Evolutionary conservation across 1,140 invertebrate species (phyloP), one percentile per base, ranked within the genome.

Genomic region (Hestina assimilis): DNA sequence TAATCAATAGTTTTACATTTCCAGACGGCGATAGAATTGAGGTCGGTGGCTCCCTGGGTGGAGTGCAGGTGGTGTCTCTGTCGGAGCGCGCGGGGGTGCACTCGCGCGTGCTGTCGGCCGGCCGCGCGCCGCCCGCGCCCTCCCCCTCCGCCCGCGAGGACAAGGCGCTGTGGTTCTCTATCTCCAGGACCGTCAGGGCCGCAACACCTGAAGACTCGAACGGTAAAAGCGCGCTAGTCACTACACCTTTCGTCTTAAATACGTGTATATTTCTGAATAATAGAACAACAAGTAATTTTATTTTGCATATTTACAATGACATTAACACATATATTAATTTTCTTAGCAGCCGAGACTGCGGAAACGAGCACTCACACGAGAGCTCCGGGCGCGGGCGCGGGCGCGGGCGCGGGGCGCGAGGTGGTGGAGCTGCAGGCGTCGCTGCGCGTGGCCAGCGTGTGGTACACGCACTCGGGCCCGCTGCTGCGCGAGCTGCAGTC

Each of bases 391-490:
- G 24, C 4, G 42, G n/a, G n/a, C 7, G 20, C 28, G 1, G 51
- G 17, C 2, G 41, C n/a, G 17, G 21, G n/a, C 19, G 35, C 12
- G 15, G 40, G 7, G 20, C n/a, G 4, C n/a, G 57, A 66, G 74
- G 82, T 75, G 64, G 80, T 89, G 64, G 75, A 80, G 41, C 83
- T 91, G 29, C 75, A 72, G 26, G 87, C 94, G 14, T 88, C 87
- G 20, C 88, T 98, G 43, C 91, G 93, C 53, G 94, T 99, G 91
- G 97, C 96, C 0, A 97, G 96, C 26, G 93, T 98, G 24, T 97
- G 95, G 91, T 98, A 98, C 83, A 96, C 95, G 1, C 97, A 99
- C 84, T 97, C 95, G 20, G 94, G 95, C 0, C 91, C 93, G 52
- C 92, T 98, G 70, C 90, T 98, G 9, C 91, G 92, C n/a, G 97